Evolutionary conservation across 2,888 invertebrate species (phyloP), one percentile per base, ranked within the genome.

Genomic region (Dryocosmus kuriphilus): DNA sequence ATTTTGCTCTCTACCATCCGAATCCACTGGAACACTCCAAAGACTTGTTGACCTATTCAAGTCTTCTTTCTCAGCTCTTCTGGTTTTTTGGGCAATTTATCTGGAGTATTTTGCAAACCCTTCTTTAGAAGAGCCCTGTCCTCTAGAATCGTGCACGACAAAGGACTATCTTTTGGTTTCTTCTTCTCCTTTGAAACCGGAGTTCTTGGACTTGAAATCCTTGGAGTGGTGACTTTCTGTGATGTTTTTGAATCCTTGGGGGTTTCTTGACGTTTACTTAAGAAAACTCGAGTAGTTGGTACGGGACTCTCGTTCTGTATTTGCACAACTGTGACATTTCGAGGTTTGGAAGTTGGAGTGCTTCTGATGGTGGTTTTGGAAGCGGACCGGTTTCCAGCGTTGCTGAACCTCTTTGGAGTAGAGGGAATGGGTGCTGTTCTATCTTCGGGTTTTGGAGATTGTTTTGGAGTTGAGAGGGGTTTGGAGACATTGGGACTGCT

Each of bases 131-230:
- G 78, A 0, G 88, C 87, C 74, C 91, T 81, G 77, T 91, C 91
- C 77, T 91, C 91, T 19, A 91, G 84, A 57, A 91, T 90, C 73
- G 90, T 89, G 82, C 91, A 91, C 1, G 91, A 90, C 1, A 82
- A 77, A 32, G 77, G 76, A 22, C 81, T 80, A 38, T 81, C 81
- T 77, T 83, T 86, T 11, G 75, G n/a, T 11, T 81, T 80, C n/a
- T 81, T 86, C 24, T 83, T 88, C 62, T 82, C 79, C 19, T 84
- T 84, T 24, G 60, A 16, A 60, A 74, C 27, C 16, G 61, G 7
- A 27, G 60, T 35, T 14, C 78, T 41, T 8, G 76, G n/a, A 41
- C 32, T 57, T 41, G 75, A 16, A 32, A 46, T 55, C 30, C 38
- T 74, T 32, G 75, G 24, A 60, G 60, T 60, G 24, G 27, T 11